A percentile compares a stretch with the other conserved stretches of the same genome.
Conservation (phyloP, 2,888 invertebrate genomes). For the Drosophila borborema region DNA sequence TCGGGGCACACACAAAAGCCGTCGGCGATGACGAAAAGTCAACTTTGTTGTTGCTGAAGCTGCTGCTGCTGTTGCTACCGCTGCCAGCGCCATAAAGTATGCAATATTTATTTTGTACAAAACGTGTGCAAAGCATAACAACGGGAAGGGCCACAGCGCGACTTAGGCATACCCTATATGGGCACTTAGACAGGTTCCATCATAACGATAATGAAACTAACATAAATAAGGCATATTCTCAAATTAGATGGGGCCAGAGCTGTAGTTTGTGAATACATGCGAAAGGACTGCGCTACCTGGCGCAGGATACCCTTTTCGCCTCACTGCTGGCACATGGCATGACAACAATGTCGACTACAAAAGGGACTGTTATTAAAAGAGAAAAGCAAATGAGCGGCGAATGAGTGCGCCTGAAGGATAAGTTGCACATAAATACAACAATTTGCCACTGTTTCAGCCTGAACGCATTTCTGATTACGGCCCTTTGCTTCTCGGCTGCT, state of each 20-base stretch:
- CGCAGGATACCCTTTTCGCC: neutral
- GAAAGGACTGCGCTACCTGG: neutral
- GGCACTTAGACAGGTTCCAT: neutral
- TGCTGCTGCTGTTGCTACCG: conserved; percentile 21
- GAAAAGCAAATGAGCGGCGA: conserved; percentile 60
- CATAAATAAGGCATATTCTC: neutral
- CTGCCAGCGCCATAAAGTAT: conserved; percentile 68
- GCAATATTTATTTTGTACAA: conserved; percentile 79
- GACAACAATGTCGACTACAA: conserved; percentile 45
- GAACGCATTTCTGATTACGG: conserved; percentile 19
- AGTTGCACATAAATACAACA: conserved; percentile 64
- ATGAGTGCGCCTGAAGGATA: conserved; percentile 61
- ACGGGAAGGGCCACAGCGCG: conserved; percentile 9
- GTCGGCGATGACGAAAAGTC: conserved; percentile 70
- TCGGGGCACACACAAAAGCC: conserved; percentile 59
- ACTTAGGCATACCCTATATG: conserved; percentile 29
- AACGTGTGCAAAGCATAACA: conserved; percentile 72
- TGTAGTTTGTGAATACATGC: conserved; percentile 2
- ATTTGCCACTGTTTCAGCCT: conserved; percentile 45
- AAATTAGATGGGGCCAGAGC: neutral
- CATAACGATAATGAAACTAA: conserved; percentile 1
- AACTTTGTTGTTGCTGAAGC: conserved; percentile 48
- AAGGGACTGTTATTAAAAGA: conserved; percentile 66
- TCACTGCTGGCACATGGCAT: conserved; percentile 20
- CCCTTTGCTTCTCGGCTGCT: conserved; percentile 5